Base-by-base conservation (phyloP, 2,888 invertebrate genomes). In the Apeira syringaria region DNA sequence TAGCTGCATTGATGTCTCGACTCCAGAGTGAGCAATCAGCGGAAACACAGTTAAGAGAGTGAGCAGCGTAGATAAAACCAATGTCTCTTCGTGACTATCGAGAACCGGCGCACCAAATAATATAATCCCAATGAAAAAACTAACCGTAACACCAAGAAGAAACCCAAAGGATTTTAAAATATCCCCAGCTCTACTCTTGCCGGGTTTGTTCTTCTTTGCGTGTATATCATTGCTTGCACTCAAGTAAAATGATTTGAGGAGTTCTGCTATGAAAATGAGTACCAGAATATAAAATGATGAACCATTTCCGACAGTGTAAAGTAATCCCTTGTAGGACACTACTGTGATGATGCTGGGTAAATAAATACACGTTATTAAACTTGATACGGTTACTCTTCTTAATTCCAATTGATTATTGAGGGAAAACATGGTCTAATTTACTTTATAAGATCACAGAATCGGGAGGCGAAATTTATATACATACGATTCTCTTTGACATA, bases 81-180 rank as follows among this genome's bases (percentile, higher is more conserved):
- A 80, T 0, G 94, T 95, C 73, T 94, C 93, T 63, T 94, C 93
- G 24, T 92, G 92, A 43, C 92, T 87, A 5, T 91, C 91, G 27
- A 92, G 69, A 3, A 93, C 70, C 2, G 94, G 93, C 0, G 94
- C 94, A 22, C 95, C 94, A 56, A 94, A 94, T 32, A 94, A 59
- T 32, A 95, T 91, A 9, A 93, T 92, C 3, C 91, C 79, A 2
- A 91, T 50, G 57, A 93, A 94, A 65, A 92, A 94, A 38, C 91
- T 64, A 24, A 84, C 70, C 25, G 88, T 80, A 13, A 91, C 82
- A 15, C 88, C 69, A 0, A 90, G 50, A 1, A 91, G 63, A 29
- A 90, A 80, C 3, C 90, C 53, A 0, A 80, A 46, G 40, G 90
- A 86, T 65, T 92, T 93, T 4, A 92, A 46, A 5, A 90, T 61